These are phyloP conservation scores for Drosophila leonis DNA, from an alignment of 2,888 invertebrate species.

Conservation along the genomic window DNA sequence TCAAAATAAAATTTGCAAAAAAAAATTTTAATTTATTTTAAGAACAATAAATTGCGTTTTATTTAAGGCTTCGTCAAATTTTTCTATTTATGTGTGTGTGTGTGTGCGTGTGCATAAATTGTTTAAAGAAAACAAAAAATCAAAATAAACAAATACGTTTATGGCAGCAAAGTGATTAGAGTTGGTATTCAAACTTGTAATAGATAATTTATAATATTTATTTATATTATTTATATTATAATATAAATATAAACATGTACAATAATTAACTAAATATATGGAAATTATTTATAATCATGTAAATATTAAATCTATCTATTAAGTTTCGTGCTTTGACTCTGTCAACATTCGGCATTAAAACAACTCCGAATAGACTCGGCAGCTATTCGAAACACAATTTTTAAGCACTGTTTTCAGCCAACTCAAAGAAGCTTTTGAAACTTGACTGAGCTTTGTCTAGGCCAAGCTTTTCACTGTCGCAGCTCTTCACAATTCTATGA, in stretches of 20 bases:
- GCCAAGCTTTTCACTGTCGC: not conserved
- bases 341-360: not conserved
- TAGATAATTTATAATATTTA: not conserved
- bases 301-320: not conserved
- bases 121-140: not conserved
- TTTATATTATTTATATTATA: too few relatives aligned
- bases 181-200: not conserved
- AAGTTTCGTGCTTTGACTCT: not conserved
- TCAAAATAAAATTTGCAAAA: slow-evolving; percentile 24
- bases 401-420: not conserved
- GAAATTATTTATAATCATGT: not conserved
- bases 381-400: not conserved
- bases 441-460: slow-evolving; percentile 12
- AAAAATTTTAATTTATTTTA: slow-evolving; percentile 18
- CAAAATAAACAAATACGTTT: not conserved
- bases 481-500: not conserved
- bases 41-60: slow-evolving; percentile 38
- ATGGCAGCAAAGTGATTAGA: not conserved
- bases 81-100: not conserved
- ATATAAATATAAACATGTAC: not conserved
- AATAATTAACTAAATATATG: not conserved
- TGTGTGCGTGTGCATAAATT: not conserved
- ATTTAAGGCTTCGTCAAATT: not conserved
- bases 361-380: not conserved
- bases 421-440: not conserved